Percentiles rank a stretch among this genome's conserved stretches.
These are phyloP conservation scores for Mus spretus DNA, from an alignment of 2,797 vertebrate genomes.

Conservation along the genomic window DNA sequence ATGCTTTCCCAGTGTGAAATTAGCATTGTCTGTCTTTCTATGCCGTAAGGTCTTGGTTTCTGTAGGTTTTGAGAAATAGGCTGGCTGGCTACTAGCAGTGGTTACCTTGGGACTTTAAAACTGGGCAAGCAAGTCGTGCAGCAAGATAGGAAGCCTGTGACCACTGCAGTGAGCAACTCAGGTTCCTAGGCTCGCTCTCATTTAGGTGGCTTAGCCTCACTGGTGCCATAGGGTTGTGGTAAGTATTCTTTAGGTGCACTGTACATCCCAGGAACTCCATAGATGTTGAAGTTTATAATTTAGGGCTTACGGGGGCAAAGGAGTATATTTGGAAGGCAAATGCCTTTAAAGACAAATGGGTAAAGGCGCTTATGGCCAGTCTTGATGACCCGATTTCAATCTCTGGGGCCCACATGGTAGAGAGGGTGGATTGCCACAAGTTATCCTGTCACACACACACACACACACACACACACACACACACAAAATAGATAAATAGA, in stretches of 20 bases:
- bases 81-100: not conserved
- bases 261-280: not conserved
- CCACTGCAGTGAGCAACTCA: not conserved
- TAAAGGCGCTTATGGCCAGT: not conserved
- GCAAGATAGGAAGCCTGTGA: not conserved
- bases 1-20: slow-evolving; percentile 19
- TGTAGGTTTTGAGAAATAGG: slow-evolving; percentile 13
- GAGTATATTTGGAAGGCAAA: not conserved
- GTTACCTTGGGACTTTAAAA: not conserved
- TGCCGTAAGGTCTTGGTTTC: slow-evolving; percentile 42
- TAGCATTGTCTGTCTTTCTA: not conserved
- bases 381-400: not conserved
- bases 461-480: not conserved
- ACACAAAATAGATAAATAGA: too few relatives aligned
- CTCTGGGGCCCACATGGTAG: not conserved
- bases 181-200: not conserved
- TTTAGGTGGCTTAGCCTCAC: not conserved
- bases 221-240: not conserved
- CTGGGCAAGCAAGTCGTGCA: not conserved
- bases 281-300: not conserved
- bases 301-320: not conserved
- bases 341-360: not conserved
- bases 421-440: not conserved
- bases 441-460: not conserved
- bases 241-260: not conserved